These are phyloP conservation scores for Allobates femoralis DNA, from an alignment of 2,797 vertebrate genomes.

Conservation along the genomic window DNA sequence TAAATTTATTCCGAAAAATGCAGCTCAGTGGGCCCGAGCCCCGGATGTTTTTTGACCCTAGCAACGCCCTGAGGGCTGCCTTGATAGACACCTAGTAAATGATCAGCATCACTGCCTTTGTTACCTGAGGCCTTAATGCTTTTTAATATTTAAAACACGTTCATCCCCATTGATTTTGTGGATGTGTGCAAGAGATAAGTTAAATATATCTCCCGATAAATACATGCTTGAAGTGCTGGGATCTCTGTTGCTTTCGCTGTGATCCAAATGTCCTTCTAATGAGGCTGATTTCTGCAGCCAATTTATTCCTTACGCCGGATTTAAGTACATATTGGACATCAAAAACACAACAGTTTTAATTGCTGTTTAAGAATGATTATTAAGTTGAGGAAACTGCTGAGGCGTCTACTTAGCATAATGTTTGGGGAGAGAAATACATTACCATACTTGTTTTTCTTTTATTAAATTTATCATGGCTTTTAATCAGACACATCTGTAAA, in stretches of 20 bases:
- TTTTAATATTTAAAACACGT: constrained; percentile 33
- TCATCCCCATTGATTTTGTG: constrained; percentile 27
- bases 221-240: constrained; percentile 18
- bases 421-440: background rate
- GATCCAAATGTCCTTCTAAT: constrained; percentile 28
- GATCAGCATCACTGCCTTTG: constrained; percentile 16
- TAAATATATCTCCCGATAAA: constrained; percentile 28
- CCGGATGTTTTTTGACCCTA: too few relatives aligned
- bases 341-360: constrained; percentile 34
- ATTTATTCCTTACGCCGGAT: background rate
- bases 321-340: background rate
- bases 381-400: constrained; percentile 20
- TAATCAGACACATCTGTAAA: constrained; percentile 1
- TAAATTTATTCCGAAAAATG: too few relatives aligned
- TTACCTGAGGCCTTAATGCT: constrained; percentile 21
- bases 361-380: background rate
- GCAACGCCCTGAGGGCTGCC: too few relatives aligned
- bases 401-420: background rate
- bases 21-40: too few relatives aligned
- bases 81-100: background rate
- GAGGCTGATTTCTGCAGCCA: constrained; percentile 3
- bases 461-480: constrained; percentile 12
- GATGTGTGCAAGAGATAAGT: constrained; percentile 12
- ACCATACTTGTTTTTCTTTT: constrained; percentile 4
- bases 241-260: constrained; percentile 4